A percentile compares a stretch with the other conserved stretches of the same genome.
Conservation (phyloP, 2,888 invertebrate species). For the Aphodius sticticus region DNA sequence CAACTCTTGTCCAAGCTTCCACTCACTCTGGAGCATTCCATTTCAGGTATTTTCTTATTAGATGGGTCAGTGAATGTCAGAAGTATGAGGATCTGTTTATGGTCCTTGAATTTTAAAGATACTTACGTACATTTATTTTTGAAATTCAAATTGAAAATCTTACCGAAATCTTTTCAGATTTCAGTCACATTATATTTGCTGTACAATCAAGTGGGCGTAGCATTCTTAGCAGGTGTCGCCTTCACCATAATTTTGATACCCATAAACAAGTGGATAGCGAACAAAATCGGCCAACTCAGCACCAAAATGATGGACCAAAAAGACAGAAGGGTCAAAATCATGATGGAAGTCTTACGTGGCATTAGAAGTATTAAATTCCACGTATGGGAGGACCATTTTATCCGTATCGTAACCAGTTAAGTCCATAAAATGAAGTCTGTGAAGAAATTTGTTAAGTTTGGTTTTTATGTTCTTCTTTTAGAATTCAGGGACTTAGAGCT, state of each 20-base stretch:
- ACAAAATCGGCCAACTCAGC: conserved; percentile 86
- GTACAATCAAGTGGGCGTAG: conserved; percentile 87
- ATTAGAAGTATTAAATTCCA: conserved; percentile 91
- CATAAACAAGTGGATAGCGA: conserved; percentile 88
- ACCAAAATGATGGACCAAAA: conserved; percentile 90
- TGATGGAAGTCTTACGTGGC: conserved; percentile 86
- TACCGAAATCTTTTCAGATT: conserved; percentile 64
- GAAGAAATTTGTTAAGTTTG: not conserved
- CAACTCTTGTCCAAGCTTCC: conserved; percentile 95
- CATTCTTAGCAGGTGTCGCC: conserved; percentile 88
- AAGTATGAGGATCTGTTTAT: conserved; percentile 10
- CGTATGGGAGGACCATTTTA: conserved; percentile 93
- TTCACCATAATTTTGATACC: conserved; percentile 92
- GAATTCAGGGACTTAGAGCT: conserved; percentile 76
- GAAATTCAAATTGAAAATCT: not conserved
- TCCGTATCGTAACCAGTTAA: conserved; percentile 71
- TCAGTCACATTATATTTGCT: conserved; percentile 82
- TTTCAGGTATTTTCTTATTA: conserved; percentile 72
- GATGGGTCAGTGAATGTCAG: not conserved
- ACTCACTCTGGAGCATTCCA: conserved; percentile 96
- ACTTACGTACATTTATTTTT: no score
- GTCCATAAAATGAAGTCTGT: conserved; percentile 42
- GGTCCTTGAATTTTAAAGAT: no score
- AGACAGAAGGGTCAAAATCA: conserved; percentile 86
- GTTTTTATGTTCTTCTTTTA: conserved; percentile 51